These are phyloP conservation scores for Rhyzopertha dominica DNA, from an alignment of 1,140 invertebrate genomes.

Conservation along the genomic window DNA sequence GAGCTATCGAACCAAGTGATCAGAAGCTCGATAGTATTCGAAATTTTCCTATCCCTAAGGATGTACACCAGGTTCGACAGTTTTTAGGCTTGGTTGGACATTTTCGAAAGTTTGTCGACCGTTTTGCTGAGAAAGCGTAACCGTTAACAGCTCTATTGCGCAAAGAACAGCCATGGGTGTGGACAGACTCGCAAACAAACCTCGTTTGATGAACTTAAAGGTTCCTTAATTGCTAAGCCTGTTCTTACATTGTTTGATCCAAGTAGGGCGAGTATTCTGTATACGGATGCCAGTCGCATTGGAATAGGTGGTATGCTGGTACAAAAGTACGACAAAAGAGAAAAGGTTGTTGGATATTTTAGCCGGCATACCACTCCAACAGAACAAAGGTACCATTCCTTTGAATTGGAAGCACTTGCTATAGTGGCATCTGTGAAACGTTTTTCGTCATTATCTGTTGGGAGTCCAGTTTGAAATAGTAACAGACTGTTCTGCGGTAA, in stretches of 20 bases:
- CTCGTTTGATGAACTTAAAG: too few species aligned
- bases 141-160: background rate
- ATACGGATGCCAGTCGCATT: background rate
- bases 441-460: background rate
- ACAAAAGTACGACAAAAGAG: background rate
- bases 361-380: background rate
- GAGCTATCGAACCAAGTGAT: background rate
- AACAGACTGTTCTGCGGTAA: slow-evolving; percentile 2
- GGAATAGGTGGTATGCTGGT: background rate
- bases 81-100: background rate
- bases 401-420: too few species aligned
- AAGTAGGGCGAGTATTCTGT: background rate
- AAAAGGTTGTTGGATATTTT: background rate
- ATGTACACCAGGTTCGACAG: background rate
- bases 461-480: background rate
- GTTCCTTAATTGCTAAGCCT: too few species aligned
- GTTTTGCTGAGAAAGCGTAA: background rate
- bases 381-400: background rate
- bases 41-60: background rate
- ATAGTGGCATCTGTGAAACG: background rate
- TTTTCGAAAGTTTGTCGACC: background rate
- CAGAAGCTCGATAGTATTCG: background rate
- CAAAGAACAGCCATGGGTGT: background rate
- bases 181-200: too few species aligned
- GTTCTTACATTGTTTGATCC: too few species aligned